Conservation (phyloP, 1,140 invertebrate species). For the Calephelis virginiensis region DNA sequence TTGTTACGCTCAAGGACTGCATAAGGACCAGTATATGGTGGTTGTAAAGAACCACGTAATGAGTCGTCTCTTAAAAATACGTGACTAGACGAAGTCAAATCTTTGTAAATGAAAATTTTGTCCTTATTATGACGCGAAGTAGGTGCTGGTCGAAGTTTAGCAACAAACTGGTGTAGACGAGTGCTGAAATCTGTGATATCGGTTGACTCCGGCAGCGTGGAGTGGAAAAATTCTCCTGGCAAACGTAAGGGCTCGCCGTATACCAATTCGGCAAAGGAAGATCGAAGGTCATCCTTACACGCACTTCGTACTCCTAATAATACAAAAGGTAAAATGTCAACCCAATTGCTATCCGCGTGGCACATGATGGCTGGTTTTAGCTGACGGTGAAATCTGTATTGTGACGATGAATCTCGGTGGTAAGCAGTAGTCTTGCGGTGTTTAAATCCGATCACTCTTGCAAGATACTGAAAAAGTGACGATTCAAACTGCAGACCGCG, state of each 20-base stretch:
- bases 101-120: slow-evolving; percentile 15
- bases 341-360: slow-evolving; percentile 22
- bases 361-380: slow-evolving; percentile 25
- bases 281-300: slow-evolving; percentile 5
- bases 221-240: slow-evolving; percentile 21
- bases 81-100: slow-evolving; percentile 12
- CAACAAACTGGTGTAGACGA: slow-evolving; percentile 11
- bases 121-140: slow-evolving; percentile 5
- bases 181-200: slow-evolving; percentile 18
- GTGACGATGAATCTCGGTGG: slow-evolving; percentile 20
- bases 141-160: slow-evolving; percentile 17
- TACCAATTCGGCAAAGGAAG: slow-evolving; percentile 22
- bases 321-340: slow-evolving; percentile 22
- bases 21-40: no score
- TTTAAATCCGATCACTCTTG: slow-evolving; percentile 14
- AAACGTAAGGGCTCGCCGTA: slow-evolving; percentile 3
- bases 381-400: background rate
- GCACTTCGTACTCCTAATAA: slow-evolving; percentile 23
- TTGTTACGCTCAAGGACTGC: no score
- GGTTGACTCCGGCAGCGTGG: background rate
- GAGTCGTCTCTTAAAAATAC: slow-evolving; percentile 19
- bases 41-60: background rate
- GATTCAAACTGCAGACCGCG: slow-evolving; percentile 29
- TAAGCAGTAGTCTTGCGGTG: slow-evolving; percentile 23
- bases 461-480: slow-evolving; percentile 21